phyloP scores from a whole-genome alignment of 2,113 vertebrate species.

The Chaetops frenatus region DNA sequence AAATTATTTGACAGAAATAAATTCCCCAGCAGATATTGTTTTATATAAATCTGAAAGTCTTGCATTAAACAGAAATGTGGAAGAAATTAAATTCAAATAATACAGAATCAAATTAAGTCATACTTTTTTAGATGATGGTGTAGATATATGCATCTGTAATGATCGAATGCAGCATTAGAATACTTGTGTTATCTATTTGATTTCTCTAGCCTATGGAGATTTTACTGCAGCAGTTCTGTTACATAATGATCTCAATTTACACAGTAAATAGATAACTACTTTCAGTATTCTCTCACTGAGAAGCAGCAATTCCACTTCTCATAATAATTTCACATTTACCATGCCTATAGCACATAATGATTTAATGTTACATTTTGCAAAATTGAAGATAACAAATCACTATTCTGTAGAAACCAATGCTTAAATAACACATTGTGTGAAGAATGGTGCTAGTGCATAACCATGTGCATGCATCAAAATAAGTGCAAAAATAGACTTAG shows the following conservation, averaged over 20 bases:
- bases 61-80: neutral
- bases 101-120: neutral
- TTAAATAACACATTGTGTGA: neutral
- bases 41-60: neutral
- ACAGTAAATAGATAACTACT: neutral
- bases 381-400: neutral
- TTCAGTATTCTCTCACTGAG: neutral
- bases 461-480: neutral
- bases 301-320: neutral
- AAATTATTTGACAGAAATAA: conserved; percentile 6
- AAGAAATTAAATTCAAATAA: neutral
- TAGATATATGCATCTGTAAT: neutral
- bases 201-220: neutral
- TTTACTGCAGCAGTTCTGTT: neutral
- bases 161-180: neutral
- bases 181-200: neutral
- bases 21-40: neutral
- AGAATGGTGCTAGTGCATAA: neutral
- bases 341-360: neutral
- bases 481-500: neutral
- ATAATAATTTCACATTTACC: neutral
- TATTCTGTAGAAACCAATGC: neutral
- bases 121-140: neutral
- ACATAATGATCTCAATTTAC: neutral
- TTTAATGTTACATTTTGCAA: neutral